These are phyloP conservation scores for Biston betularia DNA, from an alignment of 2,888 invertebrate species.

Conservation along the genomic window DNA sequence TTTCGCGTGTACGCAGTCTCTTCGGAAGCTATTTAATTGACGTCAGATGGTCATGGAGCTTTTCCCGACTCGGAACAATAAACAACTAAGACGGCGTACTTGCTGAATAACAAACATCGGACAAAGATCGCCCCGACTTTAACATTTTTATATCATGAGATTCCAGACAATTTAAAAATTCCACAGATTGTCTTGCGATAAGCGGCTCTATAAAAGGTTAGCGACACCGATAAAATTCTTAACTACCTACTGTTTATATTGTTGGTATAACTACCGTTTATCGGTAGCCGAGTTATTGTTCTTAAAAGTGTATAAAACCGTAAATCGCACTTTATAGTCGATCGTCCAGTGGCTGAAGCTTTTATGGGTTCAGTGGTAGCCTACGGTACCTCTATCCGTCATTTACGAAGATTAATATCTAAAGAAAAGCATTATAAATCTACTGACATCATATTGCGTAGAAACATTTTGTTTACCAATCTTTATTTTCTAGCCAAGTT, in stretches of 20 bases:
- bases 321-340: constrained; percentile 37
- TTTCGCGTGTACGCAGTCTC: constrained; percentile 33
- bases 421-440: constrained; percentile 50
- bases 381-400: constrained; percentile 29
- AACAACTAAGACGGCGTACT: constrained; percentile 36
- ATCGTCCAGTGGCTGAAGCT: constrained; percentile 15
- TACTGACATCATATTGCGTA: constrained; percentile 52
- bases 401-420: constrained; percentile 51
- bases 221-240: constrained; percentile 40
- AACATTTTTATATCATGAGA: constrained; percentile 37
- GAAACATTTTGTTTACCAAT: constrained; percentile 61
- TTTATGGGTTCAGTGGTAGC: constrained; percentile 29
- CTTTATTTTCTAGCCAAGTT: constrained; percentile 58
- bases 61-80: constrained; percentile 34
- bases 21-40: constrained; percentile 42
- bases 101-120: constrained; percentile 46
- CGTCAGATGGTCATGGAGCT: constrained; percentile 44
- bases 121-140: constrained; percentile 14
- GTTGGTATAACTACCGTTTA: constrained; percentile 38
- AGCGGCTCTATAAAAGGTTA: constrained; percentile 40
- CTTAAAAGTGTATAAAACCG: constrained; percentile 33
- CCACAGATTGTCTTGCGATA: constrained; percentile 41
- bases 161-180: constrained; percentile 39
- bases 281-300: constrained; percentile 35
- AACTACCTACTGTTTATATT: constrained; percentile 37